Percentiles rank a stretch among this genome's conserved stretches.
Conservation (phyloP, 2,888 invertebrate species). For the Andrena dorsata region DNA sequence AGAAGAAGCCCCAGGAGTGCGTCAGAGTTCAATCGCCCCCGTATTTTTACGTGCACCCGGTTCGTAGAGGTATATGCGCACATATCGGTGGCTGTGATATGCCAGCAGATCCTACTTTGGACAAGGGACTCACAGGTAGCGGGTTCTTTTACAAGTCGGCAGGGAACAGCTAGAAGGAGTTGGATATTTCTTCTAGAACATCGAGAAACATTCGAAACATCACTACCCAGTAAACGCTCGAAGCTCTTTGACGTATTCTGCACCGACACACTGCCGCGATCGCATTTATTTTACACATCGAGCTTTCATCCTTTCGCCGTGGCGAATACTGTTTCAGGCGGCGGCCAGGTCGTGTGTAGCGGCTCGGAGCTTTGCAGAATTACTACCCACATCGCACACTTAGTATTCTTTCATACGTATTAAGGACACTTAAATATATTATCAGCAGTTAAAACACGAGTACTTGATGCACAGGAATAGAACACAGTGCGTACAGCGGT, state of each 20-base stretch:
- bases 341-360: not conserved
- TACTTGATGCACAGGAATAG: slow-evolving; percentile 16
- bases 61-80: slow-evolving; percentile 50
- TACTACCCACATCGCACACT: slow-evolving; percentile 11
- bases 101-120: slow-evolving; percentile 38
- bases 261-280: slow-evolving; percentile 33
- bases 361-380: slow-evolving; percentile 25
- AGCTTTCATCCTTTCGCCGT: slow-evolving; percentile 31
- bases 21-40: slow-evolving; percentile 46
- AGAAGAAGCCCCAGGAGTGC: slow-evolving; percentile 29
- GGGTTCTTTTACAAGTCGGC: not conserved
- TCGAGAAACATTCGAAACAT: slow-evolving; percentile 17
- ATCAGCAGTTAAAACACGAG: slow-evolving; percentile 11
- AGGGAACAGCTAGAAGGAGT: slow-evolving; percentile 29
- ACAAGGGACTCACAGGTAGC: slow-evolving; percentile 14
- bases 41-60: slow-evolving; percentile 33
- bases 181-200: slow-evolving; percentile 41
- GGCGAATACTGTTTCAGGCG: not conserved
- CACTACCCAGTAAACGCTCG: not conserved
- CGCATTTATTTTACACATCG: slow-evolving; percentile 48
- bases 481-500: not conserved
- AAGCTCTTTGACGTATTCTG: slow-evolving; percentile 28
- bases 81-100: slow-evolving; percentile 54
- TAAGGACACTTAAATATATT: not conserved
- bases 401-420: slow-evolving; percentile 12